Conservation (phyloP, 2,888 invertebrate species). For the Craniophora ligustri region DNA sequence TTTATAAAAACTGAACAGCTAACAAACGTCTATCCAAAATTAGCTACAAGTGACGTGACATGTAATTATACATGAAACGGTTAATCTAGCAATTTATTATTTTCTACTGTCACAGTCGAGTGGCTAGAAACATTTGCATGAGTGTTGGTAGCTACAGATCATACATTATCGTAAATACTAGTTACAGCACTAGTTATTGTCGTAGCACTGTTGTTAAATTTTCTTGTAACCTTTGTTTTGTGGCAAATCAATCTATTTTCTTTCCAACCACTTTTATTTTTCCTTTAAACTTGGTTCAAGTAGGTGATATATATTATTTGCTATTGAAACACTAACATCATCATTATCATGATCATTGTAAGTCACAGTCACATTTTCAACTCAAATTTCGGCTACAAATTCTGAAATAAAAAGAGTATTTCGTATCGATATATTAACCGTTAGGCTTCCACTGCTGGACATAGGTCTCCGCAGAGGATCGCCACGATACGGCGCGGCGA, state of each 20-base stretch:
- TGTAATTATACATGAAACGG: constrained; percentile 23
- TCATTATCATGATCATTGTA: too few relatives aligned
- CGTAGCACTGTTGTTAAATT: neutral
- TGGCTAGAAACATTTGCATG: constrained; percentile 38
- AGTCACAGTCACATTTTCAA: too few relatives aligned
- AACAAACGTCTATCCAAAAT: constrained; percentile 13
- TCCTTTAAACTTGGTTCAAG: too few relatives aligned
- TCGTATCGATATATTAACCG: too few relatives aligned
- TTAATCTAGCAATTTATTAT: constrained; percentile 39
- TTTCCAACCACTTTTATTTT: neutral
- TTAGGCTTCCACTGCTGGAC: too few relatives aligned
- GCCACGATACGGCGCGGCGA: too few relatives aligned
- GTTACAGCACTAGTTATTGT: neutral
- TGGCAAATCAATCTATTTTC: too few relatives aligned
- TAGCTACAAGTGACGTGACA: constrained; percentile 11
- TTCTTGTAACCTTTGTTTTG: neutral
- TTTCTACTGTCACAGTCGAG: constrained; percentile 47
- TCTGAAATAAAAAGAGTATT: too few relatives aligned
- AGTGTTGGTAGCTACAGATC: constrained; percentile 28
- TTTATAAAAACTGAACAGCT: constrained; percentile 1
- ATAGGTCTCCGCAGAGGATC: too few relatives aligned
- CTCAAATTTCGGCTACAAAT: too few relatives aligned
- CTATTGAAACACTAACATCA: too few relatives aligned
- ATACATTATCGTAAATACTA: constrained; percentile 30
- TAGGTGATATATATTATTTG: too few relatives aligned